Percentiles rank a stretch among this genome's conserved stretches.
Evolutionary conservation across 2,113 vertebrate genomes (phyloP).

Genomic region (Mirza zaza): DNA sequence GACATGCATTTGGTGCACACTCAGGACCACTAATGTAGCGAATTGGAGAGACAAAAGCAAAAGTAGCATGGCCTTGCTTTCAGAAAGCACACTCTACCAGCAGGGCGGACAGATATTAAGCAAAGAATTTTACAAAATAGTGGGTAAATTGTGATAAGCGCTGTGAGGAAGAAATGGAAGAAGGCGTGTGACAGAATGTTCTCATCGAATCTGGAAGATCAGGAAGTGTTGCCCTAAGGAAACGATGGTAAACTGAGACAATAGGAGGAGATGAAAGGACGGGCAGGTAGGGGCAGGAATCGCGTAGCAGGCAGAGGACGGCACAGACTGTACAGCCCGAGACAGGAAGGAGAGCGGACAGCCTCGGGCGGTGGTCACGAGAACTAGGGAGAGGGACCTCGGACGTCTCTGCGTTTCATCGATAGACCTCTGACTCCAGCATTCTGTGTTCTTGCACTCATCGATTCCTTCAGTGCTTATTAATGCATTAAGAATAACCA

Average conservation of each 20-base stretch:
- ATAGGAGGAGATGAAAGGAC: neutral
- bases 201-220: neutral
- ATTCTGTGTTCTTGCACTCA: too few species aligned
- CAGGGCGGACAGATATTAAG: neutral
- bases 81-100: neutral
- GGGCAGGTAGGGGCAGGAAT: too few species aligned
- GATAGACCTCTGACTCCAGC: neutral
- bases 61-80: neutral
- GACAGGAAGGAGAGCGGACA: neutral
- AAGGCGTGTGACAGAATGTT: neutral
- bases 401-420: neutral
- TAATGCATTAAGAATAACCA: neutral
- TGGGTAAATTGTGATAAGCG: neutral
- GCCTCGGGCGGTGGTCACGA: too few species aligned
- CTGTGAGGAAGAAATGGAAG: neutral
- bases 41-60: neutral
- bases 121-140: neutral
- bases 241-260: neutral
- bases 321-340: accelerated
- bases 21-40: neutral
- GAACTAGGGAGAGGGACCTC: neutral
- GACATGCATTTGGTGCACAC: accelerated
- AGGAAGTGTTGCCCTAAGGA: neutral
- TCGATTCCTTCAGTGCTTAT: neutral
- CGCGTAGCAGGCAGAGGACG: accelerated